A percentile compares a stretch with the other conserved stretches of the same genome.
Conservation (phyloP, 2,888 invertebrate species). For the Rotaria sp. region DNA sequence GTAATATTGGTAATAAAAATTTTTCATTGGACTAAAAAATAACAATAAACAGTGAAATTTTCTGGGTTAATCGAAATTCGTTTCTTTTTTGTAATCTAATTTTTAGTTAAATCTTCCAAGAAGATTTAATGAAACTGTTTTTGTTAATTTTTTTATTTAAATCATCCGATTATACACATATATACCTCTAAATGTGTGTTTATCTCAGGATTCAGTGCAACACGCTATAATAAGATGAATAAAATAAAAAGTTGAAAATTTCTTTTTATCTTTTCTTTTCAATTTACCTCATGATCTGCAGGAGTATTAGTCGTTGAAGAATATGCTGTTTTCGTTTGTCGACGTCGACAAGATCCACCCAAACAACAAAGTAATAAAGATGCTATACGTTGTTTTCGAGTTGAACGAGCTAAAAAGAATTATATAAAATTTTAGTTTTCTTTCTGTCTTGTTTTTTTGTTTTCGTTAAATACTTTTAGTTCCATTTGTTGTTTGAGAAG, state of each 20-base stretch:
- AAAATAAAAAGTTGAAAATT: not conserved
- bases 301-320: not conserved
- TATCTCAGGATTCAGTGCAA: not conserved
- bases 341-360: not conserved
- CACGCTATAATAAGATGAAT: not conserved
- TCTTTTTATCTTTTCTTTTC: not conserved
- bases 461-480: not conserved
- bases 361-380: not conserved
- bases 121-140: too few species aligned
- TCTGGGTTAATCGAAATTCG: too few species aligned
- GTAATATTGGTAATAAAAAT: slow-evolving; percentile 72
- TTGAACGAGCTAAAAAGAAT: not conserved
- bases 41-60: too few species aligned
- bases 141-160: too few species aligned
- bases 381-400: not conserved
- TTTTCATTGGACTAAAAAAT: not conserved
- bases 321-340: not conserved
- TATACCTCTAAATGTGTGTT: not conserved
- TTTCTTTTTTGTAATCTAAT: too few species aligned
- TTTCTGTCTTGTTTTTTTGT: not conserved
- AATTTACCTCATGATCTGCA: not conserved
- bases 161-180: too few species aligned
- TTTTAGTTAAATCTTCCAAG: too few species aligned
- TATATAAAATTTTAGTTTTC: not conserved
- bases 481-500: not conserved